Evolutionary conservation across 2,888 invertebrate species (phyloP), one percentile per base, ranked within the genome.

Genomic region (Lapara coniferarum): DNA sequence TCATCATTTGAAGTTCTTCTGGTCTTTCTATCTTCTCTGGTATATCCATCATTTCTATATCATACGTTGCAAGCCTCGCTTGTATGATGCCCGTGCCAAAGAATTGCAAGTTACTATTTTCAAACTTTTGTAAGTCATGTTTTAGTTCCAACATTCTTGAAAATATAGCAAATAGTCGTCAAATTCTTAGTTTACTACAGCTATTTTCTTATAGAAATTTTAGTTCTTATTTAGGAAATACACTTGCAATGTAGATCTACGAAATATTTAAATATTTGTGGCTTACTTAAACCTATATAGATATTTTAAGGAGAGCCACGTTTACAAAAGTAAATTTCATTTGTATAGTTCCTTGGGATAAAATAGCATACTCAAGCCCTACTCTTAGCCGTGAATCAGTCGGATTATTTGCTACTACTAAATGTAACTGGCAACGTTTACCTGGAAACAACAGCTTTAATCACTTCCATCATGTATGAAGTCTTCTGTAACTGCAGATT

Each of bases 401-500:
- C 37, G 37, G 37, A 37, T 8, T 37, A 5, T 7, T 37, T 37
- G 37, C 8, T 37, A 37, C 8, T 37, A 2, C 8, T 4, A 37
- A 37, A 5, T 7, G 37, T 37, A 37, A 37, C 5, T 7, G 0
- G 37, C 7, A 37, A 37, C 37, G 2, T 37, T 12, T 56, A 91
- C 91, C 91, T 87, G 8, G 78, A 76, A 14, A 82, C 81, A 19
- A 88, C 71, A 19, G 83, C 78, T 44, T 82, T 79, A 0, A 89
- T 72, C 3, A 90, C 77, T 0, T 79, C 76, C 1, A 72, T 67
- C 2, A 91, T 82, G 69, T 84, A 85, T 8, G 37, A 66, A 5
- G 83, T 79, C 75, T 91, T 92, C 76, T 92, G 92, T 2, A 91
- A 84, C 77, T 91, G 91, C 1, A 89, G 73, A 70, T 89, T 90